Evolutionary conservation across 2,888 invertebrate species (phyloP).

Genomic region (Cabera pusaria): DNA sequence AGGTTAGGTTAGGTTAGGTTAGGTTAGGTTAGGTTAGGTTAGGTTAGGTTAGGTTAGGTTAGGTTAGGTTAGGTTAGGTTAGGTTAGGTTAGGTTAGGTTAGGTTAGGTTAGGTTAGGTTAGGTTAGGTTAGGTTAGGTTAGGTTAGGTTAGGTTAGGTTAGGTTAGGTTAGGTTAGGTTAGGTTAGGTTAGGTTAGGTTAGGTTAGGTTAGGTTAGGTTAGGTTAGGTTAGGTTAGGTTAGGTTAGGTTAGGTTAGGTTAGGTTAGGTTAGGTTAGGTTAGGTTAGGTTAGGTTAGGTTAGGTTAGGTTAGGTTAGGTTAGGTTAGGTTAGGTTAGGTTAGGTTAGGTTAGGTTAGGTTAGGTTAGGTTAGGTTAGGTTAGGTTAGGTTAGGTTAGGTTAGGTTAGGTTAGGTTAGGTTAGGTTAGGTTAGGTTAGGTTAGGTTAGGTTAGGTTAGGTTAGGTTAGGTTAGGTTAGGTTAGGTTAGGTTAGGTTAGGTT

Average conservation of each 20-base stretch:
- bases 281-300: conserved; percentile 15
- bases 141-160: conserved; percentile 16
- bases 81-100: conserved; percentile 16
- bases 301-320: conserved; percentile 15
- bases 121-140: conserved; percentile 16
- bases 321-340: conserved; percentile 15
- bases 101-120: conserved; percentile 16
- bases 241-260: conserved; percentile 15
- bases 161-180: conserved; percentile 16
- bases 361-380: conserved; percentile 11
- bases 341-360: conserved; percentile 13
- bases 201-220: conserved; percentile 16
- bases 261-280: conserved; percentile 15
- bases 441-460: conserved; percentile 13
- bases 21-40: conserved; percentile 14
- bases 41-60: conserved; percentile 16
- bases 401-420: conserved; percentile 13
- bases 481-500: conserved; percentile 13
- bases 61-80: conserved; percentile 16
- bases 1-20: conserved; percentile 13
- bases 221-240: conserved; percentile 15
- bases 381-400: conserved; percentile 13
- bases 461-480: conserved; percentile 13
- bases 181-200: conserved; percentile 16
- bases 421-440: conserved; percentile 13